Evolutionary conservation across 2,888 invertebrate genomes (phyloP), one percentile per base, ranked within the genome.

Genomic region (Torymus aiolomorphi): DNA sequence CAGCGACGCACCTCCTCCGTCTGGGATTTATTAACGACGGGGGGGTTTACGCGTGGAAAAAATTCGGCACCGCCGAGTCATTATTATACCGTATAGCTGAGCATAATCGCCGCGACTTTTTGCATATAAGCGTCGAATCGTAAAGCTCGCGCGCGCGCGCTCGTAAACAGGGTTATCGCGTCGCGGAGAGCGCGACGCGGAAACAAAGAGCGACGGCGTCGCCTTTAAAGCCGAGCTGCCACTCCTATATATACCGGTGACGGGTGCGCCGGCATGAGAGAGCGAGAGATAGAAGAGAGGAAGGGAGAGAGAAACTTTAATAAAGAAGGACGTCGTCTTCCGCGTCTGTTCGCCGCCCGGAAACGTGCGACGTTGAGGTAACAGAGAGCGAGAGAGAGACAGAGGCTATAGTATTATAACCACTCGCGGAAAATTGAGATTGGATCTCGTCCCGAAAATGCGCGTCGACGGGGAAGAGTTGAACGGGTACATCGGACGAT

Each of bases 171-270:
- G 1, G 61, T 31, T 31, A 76, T 67, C 72, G 12, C 16, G 20
- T 62, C 20, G 57, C 14, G 31, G 71, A 67, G 71, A 63, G 42
- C 16, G 16, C 56, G 71, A 80, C 73, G 69, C 73, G 72, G 56
- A 54, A 80, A 78, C 72, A 80, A 76, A 77, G 73, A 73, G 61
- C 63, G 61, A n/a, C 65, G 59, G 12, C 63, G 65, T 51, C 16
- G 72, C 57, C 31, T 77, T 82, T 82, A 83, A 83, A 82, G 83
- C 71, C 31, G 82, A 78, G 57, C 80, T 65, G 62, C 57, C 66
- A 57, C 52, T 77, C 69, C 61, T 31, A 31, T 31, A 31, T 31
- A 31, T 2, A 24, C 24, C 24, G 3, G 24, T 24, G 24, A 24
- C 31, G 31, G 31, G 31, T 3, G 31, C 31, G 31, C 4, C 4